Conservation (phyloP, 2,888 invertebrate species). For the Tribolium freemani region DNA sequence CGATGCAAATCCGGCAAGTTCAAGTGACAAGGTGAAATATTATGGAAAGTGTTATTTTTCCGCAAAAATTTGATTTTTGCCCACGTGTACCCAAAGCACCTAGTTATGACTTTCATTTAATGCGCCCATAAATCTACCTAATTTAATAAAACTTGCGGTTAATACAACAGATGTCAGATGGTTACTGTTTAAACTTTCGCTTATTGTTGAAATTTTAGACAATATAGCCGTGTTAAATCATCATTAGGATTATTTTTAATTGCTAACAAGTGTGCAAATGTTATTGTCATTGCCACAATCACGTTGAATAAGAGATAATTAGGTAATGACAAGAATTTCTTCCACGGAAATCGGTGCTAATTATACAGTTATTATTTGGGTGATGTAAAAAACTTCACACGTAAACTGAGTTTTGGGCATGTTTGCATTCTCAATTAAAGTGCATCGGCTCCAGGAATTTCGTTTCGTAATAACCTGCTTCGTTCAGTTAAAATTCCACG, state of each 20-base stretch:
- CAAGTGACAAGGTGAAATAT: constrained; percentile 5
- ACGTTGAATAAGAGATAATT: background rate
- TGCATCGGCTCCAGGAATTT: constrained; percentile 27
- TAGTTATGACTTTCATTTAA: constrained; percentile 12
- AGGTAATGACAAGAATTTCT: background rate
- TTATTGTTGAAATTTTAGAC: constrained; percentile 29
- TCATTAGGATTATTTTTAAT: background rate
- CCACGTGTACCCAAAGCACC: background rate
- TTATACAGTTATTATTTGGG: background rate
- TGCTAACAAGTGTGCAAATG: background rate
- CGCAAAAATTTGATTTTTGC: background rate
- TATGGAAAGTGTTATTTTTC: constrained; percentile 15
- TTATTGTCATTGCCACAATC: background rate
- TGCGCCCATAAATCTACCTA: background rate
- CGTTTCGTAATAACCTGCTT: constrained; percentile 28
- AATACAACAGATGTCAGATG: constrained; percentile 24
- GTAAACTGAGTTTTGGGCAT: constrained; percentile 5
- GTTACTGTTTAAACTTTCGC: constrained; percentile 29
- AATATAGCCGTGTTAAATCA: constrained; percentile 16
- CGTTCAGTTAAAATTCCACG: background rate
- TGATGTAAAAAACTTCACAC: constrained; percentile 12
- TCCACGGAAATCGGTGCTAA: background rate
- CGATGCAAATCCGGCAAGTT: background rate
- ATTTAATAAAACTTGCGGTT: background rate
- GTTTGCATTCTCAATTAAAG: constrained; percentile 27